Base-by-base conservation (phyloP, 2,888 invertebrate species). In the Agrochola lota region DNA sequence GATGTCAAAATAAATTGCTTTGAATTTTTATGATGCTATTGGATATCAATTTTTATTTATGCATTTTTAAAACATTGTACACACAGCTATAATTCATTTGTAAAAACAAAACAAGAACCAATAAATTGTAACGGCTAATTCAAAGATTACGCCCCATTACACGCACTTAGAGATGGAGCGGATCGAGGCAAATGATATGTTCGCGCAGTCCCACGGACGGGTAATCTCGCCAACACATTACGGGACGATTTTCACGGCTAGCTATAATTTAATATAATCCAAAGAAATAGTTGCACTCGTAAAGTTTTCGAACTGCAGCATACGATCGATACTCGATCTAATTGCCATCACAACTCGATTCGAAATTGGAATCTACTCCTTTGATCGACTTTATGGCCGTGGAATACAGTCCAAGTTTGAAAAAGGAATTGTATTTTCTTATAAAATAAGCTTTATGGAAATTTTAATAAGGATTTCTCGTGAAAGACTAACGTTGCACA, bases 251-350 rank as follows among this genome's bases (percentile, higher is more conserved):
- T 96, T 96, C 96, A 96, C 96, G 95, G 96, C 96, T 96, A 91
- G 94, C 95, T 95, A 95, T 96, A 96, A 96, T 96, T 96, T 96
- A 96, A 96, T 96, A 96, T 96, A 96, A 96, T 96, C 95, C 95
- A 96, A 96, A 96, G 96, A 94, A 96, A 96, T 96, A 95, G 95
- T 92, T 95, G 94, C 94, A 94, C 92, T 94, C 93, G 92, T 89
- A 92, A 88, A 86, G 86, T 91, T 91, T 90, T 89, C 83, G 76
- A 90, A 89, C 84, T 83, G 80, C 82, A 83, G 57, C 71, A 43
- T 76, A 62, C 90, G 89, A 80, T 81, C 92, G 82, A 93, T 87
- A 87, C 66, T 91, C 90, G 88, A 90, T 80, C 87, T 75, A 86
- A 86, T 78, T 68, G 79, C 68, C 64, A 83, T 70, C 63, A 35